A percentile compares a stretch with the other conserved stretches of the same genome.
These are phyloP conservation scores for Gnathonemus longibarbis DNA, from an alignment of 2,113 vertebrate genomes.

Conservation along the genomic window DNA sequence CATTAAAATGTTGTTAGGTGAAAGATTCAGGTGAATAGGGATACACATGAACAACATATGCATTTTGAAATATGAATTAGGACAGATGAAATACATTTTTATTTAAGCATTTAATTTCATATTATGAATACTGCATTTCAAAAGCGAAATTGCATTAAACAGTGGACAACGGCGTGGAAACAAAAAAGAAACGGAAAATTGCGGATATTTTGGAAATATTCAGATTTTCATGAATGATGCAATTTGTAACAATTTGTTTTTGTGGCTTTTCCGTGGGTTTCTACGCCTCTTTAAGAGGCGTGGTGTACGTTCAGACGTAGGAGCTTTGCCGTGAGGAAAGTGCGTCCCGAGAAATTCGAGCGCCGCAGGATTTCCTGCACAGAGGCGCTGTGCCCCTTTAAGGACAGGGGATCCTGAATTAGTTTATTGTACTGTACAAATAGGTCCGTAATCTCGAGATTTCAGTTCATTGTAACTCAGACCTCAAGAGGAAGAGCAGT, in stretches of 20 bases:
- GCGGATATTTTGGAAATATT: neutral
- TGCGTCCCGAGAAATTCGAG: neutral
- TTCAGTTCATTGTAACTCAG: neutral
- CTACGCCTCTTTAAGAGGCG: conserved; percentile 40
- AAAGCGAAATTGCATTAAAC: neutral
- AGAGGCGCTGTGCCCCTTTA: conserved; percentile 9
- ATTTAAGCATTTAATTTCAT: neutral
- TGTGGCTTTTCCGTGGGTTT: neutral
- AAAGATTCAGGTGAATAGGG: neutral
- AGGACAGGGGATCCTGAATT: conserved; percentile 6
- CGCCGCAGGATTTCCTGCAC: neutral
- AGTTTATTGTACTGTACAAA: conserved; percentile 23
- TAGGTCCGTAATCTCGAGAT: conserved; percentile 20
- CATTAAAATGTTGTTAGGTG: neutral
- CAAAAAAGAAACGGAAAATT: neutral
- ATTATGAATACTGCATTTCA: neutral
- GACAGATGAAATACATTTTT: neutral
- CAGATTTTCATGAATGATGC: neutral
- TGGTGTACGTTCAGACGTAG: conserved; percentile 18
- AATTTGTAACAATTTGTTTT: neutral
- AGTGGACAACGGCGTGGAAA: neutral
- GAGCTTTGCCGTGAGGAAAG: neutral
- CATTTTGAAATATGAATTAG: neutral
- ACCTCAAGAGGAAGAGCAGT: neutral
- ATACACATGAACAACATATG: neutral